Evolutionary conservation across 2,888 invertebrate genomes (phyloP).

Genomic region (Gymnocheta viridis): DNA sequence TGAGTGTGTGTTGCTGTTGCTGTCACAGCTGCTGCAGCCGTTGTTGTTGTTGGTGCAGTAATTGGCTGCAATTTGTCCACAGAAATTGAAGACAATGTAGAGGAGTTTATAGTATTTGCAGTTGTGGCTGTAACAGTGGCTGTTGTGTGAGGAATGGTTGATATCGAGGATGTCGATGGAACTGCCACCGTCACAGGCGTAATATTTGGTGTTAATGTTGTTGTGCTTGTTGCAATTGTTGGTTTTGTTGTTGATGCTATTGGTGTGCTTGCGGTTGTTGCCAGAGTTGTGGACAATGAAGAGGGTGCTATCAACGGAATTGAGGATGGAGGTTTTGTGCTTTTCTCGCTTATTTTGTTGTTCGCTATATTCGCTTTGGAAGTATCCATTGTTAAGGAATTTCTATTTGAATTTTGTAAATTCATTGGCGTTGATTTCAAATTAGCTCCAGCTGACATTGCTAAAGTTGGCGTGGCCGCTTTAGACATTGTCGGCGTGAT

Average conservation of each 20-base stretch:
- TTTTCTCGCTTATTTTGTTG: constrained; percentile 57
- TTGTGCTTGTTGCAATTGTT: constrained; percentile 44
- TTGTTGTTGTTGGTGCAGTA: background rate
- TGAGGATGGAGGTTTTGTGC: constrained; percentile 59
- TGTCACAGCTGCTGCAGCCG: background rate
- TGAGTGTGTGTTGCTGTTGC: constrained; percentile 32
- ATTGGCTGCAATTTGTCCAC: constrained; percentile 39
- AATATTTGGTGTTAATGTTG: constrained; percentile 39
- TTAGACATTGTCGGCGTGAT: constrained; percentile 35
- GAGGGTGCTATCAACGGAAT: constrained; percentile 10
- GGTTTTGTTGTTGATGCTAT: background rate
- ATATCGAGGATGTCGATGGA: constrained; percentile 10
- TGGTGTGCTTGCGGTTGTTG: constrained; percentile 9
- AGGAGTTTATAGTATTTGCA: constrained; percentile 2
- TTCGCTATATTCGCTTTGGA: constrained; percentile 54
- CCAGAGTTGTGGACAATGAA: background rate
- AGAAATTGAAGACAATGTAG: constrained; percentile 8
- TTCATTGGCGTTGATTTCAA: constrained; percentile 39
- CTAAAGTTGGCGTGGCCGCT: constrained; percentile 5
- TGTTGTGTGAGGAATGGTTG: constrained; percentile 45
- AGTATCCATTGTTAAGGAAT: constrained; percentile 56
- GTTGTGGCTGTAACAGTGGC: background rate
- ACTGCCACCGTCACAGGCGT: constrained; percentile 18
- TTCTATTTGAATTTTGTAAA: constrained; percentile 66
- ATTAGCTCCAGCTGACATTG: constrained; percentile 1